These are phyloP conservation scores for Mustela nigripes DNA, from an alignment of 2,113 vertebrate species.

Conservation along the genomic window DNA sequence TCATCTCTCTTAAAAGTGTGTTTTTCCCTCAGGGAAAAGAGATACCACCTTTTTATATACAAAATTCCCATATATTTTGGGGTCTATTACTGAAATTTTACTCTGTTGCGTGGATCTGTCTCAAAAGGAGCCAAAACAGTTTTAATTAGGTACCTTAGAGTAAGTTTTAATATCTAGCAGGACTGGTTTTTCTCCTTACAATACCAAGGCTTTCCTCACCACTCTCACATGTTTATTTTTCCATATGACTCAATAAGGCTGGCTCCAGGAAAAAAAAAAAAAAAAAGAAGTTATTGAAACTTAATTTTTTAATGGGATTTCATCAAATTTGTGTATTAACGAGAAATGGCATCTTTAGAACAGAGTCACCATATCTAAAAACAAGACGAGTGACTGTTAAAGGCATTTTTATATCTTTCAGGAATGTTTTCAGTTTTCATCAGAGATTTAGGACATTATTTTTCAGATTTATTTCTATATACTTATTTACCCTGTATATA, in stretches of 20 bases:
- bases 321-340: not conserved
- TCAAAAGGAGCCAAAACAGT: not conserved
- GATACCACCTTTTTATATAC: not conserved
- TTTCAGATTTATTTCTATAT: not conserved
- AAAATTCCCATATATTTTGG: not conserved
- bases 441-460: not conserved
- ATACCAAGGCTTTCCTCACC: not conserved
- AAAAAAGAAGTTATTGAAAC: not conserved
- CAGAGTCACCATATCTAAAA: not conserved
- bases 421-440: slow-evolving; percentile 15
- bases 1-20: not conserved
- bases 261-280: not conserved
- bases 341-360: not conserved
- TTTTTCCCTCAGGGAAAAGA: not conserved
- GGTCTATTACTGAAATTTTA: not conserved
- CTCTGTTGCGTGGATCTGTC: not conserved
- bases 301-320: not conserved
- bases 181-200: not conserved
- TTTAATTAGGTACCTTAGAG: not conserved
- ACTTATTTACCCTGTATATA: not conserved
- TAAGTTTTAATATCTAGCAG: not conserved
- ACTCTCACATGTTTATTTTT: not conserved
- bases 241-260: not conserved
- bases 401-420: not conserved
- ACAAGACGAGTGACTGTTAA: not conserved